A percentile compares a stretch with the other conserved stretches of the same genome.
These are phyloP conservation scores for Bombus sylvicola DNA, from an alignment of 1,140 invertebrate species.

Conservation along the genomic window DNA sequence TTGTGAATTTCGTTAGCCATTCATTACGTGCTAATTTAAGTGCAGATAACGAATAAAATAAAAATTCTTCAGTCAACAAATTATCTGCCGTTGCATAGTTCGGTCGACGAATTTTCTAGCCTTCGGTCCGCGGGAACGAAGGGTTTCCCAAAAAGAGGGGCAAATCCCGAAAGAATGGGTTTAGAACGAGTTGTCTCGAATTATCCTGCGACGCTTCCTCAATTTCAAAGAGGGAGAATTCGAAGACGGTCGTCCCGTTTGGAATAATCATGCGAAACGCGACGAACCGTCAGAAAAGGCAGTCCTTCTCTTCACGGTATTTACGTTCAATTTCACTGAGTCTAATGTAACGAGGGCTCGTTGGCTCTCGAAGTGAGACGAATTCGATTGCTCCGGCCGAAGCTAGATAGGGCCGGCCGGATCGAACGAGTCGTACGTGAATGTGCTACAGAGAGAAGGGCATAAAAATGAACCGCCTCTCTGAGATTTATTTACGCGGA, in stretches of 20 bases:
- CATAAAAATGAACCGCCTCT: conserved; percentile 44
- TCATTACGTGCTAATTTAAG: too few species aligned
- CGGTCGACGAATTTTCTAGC: too few species aligned
- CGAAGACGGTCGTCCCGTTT: not conserved
- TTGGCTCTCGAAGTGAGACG: conserved; percentile 57
- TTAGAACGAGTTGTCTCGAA: not conserved
- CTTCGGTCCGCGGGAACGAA: too few species aligned
- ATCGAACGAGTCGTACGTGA: conserved; percentile 49
- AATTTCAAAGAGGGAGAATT: not conserved
- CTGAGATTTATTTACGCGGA: conserved; percentile 49
- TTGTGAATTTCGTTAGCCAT: too few species aligned
- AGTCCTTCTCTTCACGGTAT: conserved; percentile 15
- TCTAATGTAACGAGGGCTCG: conserved; percentile 52
- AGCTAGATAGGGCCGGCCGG: not conserved
- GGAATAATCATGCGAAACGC: conserved; percentile 32
- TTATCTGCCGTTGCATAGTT: too few species aligned
- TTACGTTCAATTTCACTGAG: conserved; percentile 55
- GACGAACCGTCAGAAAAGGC: conserved; percentile 1
- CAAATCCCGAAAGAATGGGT: not conserved
- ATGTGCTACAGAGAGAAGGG: conserved; percentile 51
- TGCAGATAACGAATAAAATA: too few species aligned
- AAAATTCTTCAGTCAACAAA: too few species aligned
- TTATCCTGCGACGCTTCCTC: not conserved
- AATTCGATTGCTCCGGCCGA: conserved; percentile 43
- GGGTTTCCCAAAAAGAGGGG: too few species aligned